Percentiles rank a stretch among this genome's conserved stretches.
Conservation (phyloP, 2,888 invertebrate genomes). For the Dicyrtoma fusca region DNA sequence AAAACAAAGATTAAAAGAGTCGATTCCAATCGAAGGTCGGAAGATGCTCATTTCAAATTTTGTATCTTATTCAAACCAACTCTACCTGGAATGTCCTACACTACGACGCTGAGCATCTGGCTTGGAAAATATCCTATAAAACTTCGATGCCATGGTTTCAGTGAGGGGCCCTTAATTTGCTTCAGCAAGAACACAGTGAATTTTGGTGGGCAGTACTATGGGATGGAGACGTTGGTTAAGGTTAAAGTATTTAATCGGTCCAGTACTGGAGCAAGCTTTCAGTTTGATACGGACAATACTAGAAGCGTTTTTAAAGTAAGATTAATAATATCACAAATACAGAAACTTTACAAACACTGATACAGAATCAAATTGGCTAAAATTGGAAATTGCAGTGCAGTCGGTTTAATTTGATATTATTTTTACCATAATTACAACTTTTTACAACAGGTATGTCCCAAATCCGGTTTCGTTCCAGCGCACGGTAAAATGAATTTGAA, state of each 20-base stretch:
- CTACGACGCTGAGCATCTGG: constrained; percentile 39
- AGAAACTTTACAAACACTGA: too few species aligned
- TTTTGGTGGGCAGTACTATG: constrained; percentile 45
- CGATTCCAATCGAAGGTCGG: neutral
- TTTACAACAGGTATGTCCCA: constrained; percentile 46
- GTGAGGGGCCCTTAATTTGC: constrained; percentile 47
- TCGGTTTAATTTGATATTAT: too few species aligned
- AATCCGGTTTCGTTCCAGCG: constrained; percentile 40
- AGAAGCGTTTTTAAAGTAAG: constrained; percentile 45
- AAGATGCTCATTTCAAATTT: constrained; percentile 34
- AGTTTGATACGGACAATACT: constrained; percentile 48
- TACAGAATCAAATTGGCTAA: too few species aligned
- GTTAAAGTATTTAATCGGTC: constrained; percentile 47
- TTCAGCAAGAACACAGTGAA: constrained; percentile 47
- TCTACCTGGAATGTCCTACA: constrained; percentile 40
- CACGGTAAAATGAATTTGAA: constrained; percentile 35
- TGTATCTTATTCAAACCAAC: constrained; percentile 43
- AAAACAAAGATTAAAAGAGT: neutral
- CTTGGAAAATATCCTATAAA: constrained; percentile 40
- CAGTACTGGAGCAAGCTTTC: constrained; percentile 43
- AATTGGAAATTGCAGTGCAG: too few species aligned
- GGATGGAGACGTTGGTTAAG: constrained; percentile 31
- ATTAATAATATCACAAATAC: too few species aligned
- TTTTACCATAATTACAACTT: too few species aligned
- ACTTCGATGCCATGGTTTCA: constrained; percentile 43